Evolutionary conservation across 2,888 invertebrate species (phyloP).

Genomic region (Heteromyza rotundicornis): DNA sequence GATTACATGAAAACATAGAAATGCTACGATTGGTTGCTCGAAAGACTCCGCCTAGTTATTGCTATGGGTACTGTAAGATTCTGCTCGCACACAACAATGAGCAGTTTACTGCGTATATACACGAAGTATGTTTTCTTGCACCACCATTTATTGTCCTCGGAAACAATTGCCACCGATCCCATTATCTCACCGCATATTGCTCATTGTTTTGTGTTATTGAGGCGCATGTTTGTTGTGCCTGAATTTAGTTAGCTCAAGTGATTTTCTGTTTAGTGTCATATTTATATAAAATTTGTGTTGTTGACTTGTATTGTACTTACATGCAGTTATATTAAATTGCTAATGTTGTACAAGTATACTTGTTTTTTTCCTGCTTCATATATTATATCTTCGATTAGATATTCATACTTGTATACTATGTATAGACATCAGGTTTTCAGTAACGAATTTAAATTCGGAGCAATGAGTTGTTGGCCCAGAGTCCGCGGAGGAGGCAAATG

Average conservation of each 20-base stretch:
- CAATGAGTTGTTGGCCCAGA: too few relatives aligned
- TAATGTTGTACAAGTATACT: slow-evolving; percentile 40
- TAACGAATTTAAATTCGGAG: too few relatives aligned
- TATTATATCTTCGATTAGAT: too few relatives aligned
- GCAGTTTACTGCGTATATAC: too few relatives aligned
- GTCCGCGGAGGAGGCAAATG: too few relatives aligned
- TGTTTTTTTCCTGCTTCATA: too few relatives aligned
- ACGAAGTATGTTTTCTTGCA: neutral
- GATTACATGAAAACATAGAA: too few relatives aligned
- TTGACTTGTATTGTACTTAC: slow-evolving; percentile 55
- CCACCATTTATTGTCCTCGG: too few relatives aligned
- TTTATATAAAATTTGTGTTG: slow-evolving; percentile 37
- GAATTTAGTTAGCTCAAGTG: slow-evolving; percentile 56
- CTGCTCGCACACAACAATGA: neutral
- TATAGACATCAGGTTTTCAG: too few relatives aligned
- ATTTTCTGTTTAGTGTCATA: slow-evolving; percentile 50
- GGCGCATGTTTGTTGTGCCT: slow-evolving; percentile 52
- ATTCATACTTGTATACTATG: too few relatives aligned
- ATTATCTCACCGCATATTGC: too few relatives aligned
- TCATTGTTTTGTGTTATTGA: slow-evolving; percentile 37
- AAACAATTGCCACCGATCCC: too few relatives aligned
- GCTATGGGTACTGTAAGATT: neutral
- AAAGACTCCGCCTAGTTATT: slow-evolving; percentile 19
- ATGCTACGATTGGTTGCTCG: slow-evolving; percentile 23
- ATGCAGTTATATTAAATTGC: slow-evolving; percentile 54